Evolutionary conservation across 92 coral and sea anemone species (phyloP), one percentile per base, ranked within the genome.

Genomic region (Porites rus): DNA sequence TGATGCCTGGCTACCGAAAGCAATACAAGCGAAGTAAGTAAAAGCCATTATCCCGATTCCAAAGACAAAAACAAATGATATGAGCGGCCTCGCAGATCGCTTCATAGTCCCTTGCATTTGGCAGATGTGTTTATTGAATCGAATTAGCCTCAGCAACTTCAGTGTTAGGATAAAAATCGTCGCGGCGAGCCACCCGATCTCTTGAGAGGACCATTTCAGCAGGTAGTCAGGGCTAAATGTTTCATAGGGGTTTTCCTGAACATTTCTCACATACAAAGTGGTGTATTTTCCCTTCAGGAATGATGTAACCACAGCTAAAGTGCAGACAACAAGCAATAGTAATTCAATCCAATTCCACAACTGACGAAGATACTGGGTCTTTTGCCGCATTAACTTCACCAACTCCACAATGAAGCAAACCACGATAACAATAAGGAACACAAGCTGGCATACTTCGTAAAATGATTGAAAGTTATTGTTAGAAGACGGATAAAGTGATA

Each of bases 301-400:
- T 72, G 89, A 92, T 94, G 93, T 90, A 14, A 86, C 85, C 1
- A 92, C 89, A 8, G 96, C 91, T 25, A 94, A 72, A 43, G 87
- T 51, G 7, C 93, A 78, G 61, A 89, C 82, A 31, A 80, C 65
- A 16, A 88, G 85, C 70, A 89, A 91, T 24, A 90, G 60, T n/a
- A 94, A 46, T 52, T 92, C 95, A 78, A 92, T 79, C 98, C 95
- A 92, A 78, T 92, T 94, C 98, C 98, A 94, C 61, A 92, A 77
- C 78, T 86, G 90, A 17, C 78, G 88, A 8, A 85, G 76, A 56
- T 94, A 90, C 12, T 72, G 46, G 5, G 46, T 67, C 9, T 93
- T 93, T 52, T 92, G 90, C 5, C 90, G 89, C 59, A 87, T 87
- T 38, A 94, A 65, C 82, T 92, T 92, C 10, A 91, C 94, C 12